Base-by-base conservation (phyloP, 2,888 invertebrate species). In the Diadegma fenestrale region DNA sequence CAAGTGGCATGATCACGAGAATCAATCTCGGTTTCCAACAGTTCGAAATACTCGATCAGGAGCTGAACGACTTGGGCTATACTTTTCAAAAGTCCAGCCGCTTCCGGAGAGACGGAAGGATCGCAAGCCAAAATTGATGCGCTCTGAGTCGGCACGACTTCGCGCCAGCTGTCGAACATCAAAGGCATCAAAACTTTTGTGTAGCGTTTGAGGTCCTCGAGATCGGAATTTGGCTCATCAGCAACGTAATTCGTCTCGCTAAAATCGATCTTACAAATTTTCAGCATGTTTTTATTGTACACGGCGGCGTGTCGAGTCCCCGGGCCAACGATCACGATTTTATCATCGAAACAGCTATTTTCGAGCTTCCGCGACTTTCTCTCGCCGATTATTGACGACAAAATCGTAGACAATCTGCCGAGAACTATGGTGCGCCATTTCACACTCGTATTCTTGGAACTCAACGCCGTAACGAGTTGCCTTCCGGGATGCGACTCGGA, bases 101-200 rank as follows among this genome's bases (percentile, higher is more conserved):
- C 96, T 93, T 97, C 97, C 86, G 95, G 95, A 86, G 94, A 95
- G 22, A 97, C 94, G 48, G 95, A 92, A 85, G 94, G 94, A 90
- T 95, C 95, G 10, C 77, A 83, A 17, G 77, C 54, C 1, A 64
- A 73, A 0, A 26, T 61, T 3, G 45, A 63, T 78, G 94, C 93
- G 86, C 94, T 94, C 41, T 93, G 94, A 41, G 91, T 92, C 0
- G 97, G 96, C 69, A 96, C 95, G 17, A 96, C 96, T 95, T 98
- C 98, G 33, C 97, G 93, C 98, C 98, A 98, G 72, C 97, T 97
- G 92, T 98, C 97, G 92, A 97, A 95, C 79, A 98, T 94, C 33
- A 98, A 94, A 0, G 98, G 97, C 94, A 98, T 95, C 66, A 98
- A 94, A 48, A 96, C 95, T 84, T 95, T 94, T 43, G 96, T 94